A percentile compares a stretch with the other conserved stretches of the same genome.
phyloP scores from a whole-genome alignment of 2,797 vertebrate species.

The Leucoraja ocellata region DNA sequence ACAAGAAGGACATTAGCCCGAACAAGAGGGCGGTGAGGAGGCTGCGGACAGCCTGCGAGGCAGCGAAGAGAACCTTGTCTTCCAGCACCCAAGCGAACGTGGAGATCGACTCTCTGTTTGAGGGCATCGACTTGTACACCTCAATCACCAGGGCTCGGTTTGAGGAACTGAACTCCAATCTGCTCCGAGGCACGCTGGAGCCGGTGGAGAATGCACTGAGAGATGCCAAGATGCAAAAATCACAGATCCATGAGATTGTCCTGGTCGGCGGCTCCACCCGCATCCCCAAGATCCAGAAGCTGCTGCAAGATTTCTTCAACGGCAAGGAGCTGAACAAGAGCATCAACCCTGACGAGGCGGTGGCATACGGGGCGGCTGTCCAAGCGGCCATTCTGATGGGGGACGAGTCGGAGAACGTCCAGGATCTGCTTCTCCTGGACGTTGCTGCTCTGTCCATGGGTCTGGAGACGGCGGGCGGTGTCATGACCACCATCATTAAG shows the following conservation, averaged over 20 bases:
- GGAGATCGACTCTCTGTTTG: conserved; percentile 26
- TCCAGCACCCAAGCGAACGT: conserved; percentile 31
- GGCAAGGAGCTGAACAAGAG: conserved; percentile 33
- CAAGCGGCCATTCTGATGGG: conserved; percentile 37
- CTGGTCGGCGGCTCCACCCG: conserved; percentile 27
- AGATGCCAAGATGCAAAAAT: conserved; percentile 8
- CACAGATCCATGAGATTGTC: not conserved
- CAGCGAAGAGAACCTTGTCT: not conserved
- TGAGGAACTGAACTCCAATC: not conserved
- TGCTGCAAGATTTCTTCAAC: conserved; percentile 38
- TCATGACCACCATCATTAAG: conserved; percentile 40
- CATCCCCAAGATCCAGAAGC: conserved; percentile 36
- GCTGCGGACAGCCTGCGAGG: too few species aligned
- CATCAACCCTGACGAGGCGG: conserved; percentile 37
- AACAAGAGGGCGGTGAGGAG: too few species aligned
- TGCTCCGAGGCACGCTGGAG: conserved; percentile 11
- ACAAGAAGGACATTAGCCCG: too few species aligned
- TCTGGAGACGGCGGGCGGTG: conserved; percentile 37
- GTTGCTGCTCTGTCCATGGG: conserved; percentile 37
- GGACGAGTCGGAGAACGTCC: conserved; percentile 39
- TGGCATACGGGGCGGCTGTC: conserved; percentile 34
- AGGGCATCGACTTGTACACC: conserved; percentile 34
- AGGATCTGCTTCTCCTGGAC: conserved; percentile 38
- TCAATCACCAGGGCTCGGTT: not conserved
- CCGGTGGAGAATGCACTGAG: conserved; percentile 8